A percentile compares a stretch with the other conserved stretches of the same genome.
These are phyloP conservation scores for Tor tambroides DNA, from an alignment of 2,113 vertebrate species.

Conservation along the genomic window DNA sequence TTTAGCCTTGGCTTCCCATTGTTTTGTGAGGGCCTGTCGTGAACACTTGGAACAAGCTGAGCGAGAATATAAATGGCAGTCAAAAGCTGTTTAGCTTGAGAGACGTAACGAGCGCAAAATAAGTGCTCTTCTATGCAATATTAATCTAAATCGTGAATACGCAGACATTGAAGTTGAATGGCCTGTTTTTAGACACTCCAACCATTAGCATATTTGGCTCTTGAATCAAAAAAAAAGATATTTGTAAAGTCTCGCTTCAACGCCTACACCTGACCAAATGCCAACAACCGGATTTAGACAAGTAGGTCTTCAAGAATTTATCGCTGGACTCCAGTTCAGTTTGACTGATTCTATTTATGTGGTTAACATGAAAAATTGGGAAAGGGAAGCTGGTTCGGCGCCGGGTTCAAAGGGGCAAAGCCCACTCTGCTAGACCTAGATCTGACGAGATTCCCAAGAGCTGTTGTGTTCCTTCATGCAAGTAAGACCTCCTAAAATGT, in stretches of 20 bases:
- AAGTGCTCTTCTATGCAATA: constrained; percentile 1
- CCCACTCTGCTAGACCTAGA: constrained; percentile 27
- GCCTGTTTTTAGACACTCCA: not conserved
- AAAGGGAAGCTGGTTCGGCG: not conserved
- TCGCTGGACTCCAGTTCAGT: not conserved
- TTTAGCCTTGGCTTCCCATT: constrained; percentile 12
- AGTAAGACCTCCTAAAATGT: constrained; percentile 49
- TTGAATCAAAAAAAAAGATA: not conserved
- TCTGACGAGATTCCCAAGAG: constrained; percentile 33
- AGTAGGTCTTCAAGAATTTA: constrained; percentile 26
- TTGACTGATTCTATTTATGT: constrained; percentile 36
- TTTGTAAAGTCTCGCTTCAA: not conserved
- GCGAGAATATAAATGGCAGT: not conserved
- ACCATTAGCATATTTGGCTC: constrained; percentile 23
- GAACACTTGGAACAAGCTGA: constrained; percentile 14
- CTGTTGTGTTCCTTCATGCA: constrained; percentile 32
- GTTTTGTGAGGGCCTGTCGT: not conserved
- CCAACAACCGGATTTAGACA: constrained; percentile 4
- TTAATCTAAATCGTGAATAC: not conserved
- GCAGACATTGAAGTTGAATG: not conserved
- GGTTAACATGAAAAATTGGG: constrained; percentile 37
- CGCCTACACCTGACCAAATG: not conserved
- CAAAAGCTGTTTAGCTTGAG: constrained; percentile 21
- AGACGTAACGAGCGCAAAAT: constrained; percentile 11
- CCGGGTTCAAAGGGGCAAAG: constrained; percentile 21